Evolutionary conservation across 2,888 invertebrate genomes (phyloP), one percentile per base, ranked within the genome.

Genomic region (Microchrysa polita): DNA sequence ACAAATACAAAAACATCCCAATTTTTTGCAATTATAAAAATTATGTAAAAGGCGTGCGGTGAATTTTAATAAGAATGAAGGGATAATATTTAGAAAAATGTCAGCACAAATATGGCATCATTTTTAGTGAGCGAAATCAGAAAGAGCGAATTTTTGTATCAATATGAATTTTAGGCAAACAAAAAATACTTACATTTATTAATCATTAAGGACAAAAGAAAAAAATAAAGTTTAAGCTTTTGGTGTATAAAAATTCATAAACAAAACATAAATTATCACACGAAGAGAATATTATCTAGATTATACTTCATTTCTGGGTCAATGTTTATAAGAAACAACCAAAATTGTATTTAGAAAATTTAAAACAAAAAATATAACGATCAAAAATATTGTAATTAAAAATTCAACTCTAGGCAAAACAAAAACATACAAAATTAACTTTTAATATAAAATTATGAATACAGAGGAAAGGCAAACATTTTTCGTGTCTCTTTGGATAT

Each of bases 61-160:
- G 27, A 34, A 7, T 34, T 34, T 34, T 34, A 34, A 34, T 34
- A 34, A 34, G 7, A 34, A 34, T 34, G 27, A 5, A 34, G 4
- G 27, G 7, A 7, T 34, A 34, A n/a, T n/a, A 34, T 34, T 34
- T 27, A n/a, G n/a, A n/a, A n/a, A n/a, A n/a, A n/a, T 53, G 18
- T 22, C 22, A 52, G 57, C 40, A 69, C 55, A 69, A 27, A 55
- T 10, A 12, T 40, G 55, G 57, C 60, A 83, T 83, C 83, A 83
- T 82, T 83, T 83, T 34, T 34, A 34, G 27, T 34, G 82, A 82
- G 83, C 83, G 83, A 83, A 82, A 82, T 83, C 83, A 34, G 7
- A 34, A 34, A 7, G 7, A 34, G n/a, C n/a, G 20, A 72, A 10
- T 10, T 42, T 82, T 83, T 82, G 82, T 79, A 80, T 81, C 79